Conservation (phyloP, 2,797 vertebrate genomes). For the Falco peregrinus region DNA sequence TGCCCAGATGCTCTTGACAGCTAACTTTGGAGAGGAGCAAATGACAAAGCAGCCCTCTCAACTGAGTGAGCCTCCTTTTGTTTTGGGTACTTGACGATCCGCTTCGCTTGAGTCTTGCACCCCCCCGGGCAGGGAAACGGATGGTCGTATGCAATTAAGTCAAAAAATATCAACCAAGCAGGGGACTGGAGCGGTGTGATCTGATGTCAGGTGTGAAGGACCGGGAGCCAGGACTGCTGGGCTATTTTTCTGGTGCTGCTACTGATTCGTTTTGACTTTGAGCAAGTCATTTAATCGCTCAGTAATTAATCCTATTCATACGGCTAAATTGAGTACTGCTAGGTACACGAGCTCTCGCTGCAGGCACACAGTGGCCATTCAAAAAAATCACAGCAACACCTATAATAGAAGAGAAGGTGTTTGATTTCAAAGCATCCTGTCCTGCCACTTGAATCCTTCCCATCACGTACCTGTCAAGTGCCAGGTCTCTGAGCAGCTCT, state of each 20-base stretch:
- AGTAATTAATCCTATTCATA: conserved; percentile 68
- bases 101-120: neutral
- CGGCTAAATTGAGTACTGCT: conserved; percentile 46
- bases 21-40: conserved; percentile 23
- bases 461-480: neutral
- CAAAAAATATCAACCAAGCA: neutral
- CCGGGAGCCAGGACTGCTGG: neutral
- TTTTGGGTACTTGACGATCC: neutral
- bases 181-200: neutral
- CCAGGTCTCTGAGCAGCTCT: conserved; percentile 17
- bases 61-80: neutral
- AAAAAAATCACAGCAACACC: conserved; percentile 57
- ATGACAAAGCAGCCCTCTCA: neutral
- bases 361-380: conserved; percentile 42
- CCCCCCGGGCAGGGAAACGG: neutral
- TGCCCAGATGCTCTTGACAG: conserved; percentile 33
- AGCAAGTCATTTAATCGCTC: conserved; percentile 62
- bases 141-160: neutral
- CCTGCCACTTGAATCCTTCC: conserved; percentile 51
- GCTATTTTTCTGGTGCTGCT: neutral
- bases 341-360: conserved; percentile 25
- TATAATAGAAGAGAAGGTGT: conserved; percentile 38
- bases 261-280: conserved; percentile 57
- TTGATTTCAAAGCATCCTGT: conserved; percentile 46
- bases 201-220: conserved; percentile 26